phyloP scores from a whole-genome alignment of 2,797 vertebrate genomes.

The Fundulus diaphanus region DNA sequence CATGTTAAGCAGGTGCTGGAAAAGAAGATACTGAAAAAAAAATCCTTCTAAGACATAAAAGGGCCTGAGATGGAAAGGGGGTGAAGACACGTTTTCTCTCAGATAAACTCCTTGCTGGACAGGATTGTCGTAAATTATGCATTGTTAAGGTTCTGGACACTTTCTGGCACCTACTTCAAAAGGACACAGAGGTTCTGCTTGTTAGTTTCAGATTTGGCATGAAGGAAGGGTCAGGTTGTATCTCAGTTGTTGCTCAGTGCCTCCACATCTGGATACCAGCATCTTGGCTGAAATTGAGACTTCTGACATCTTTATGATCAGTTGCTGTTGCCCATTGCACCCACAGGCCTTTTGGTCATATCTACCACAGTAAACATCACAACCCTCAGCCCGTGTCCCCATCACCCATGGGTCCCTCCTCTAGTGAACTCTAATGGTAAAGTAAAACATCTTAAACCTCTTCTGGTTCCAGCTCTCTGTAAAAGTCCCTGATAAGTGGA shows the following conservation, averaged over 20 bases:
- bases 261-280: constrained; percentile 85
- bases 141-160: constrained; percentile 82
- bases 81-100: constrained; percentile 66
- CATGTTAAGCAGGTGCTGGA: constrained; percentile 81
- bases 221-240: constrained; percentile 66
- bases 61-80: constrained; percentile 29
- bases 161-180: constrained; percentile 84
- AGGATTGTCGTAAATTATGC: constrained; percentile 79
- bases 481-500: constrained; percentile 66
- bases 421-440: constrained; percentile 59
- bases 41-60: constrained; percentile 27
- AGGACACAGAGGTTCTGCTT: constrained; percentile 70
- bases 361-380: constrained; percentile 51
- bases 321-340: constrained; percentile 67
- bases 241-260: constrained; percentile 64
- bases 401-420: constrained; percentile 40
- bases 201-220: constrained; percentile 76
- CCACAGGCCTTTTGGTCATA: constrained; percentile 32
- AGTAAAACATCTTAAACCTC: constrained; percentile 75
- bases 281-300: constrained; percentile 82
- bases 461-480: constrained; percentile 51
- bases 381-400: constrained; percentile 29
- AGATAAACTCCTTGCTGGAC: constrained; percentile 71
- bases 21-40: constrained; percentile 47
- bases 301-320: constrained; percentile 86